A percentile compares a stretch with the other conserved stretches of the same genome.
phyloP scores from a whole-genome alignment of 2,797 vertebrate species.

The Peromyscus attwateri region DNA sequence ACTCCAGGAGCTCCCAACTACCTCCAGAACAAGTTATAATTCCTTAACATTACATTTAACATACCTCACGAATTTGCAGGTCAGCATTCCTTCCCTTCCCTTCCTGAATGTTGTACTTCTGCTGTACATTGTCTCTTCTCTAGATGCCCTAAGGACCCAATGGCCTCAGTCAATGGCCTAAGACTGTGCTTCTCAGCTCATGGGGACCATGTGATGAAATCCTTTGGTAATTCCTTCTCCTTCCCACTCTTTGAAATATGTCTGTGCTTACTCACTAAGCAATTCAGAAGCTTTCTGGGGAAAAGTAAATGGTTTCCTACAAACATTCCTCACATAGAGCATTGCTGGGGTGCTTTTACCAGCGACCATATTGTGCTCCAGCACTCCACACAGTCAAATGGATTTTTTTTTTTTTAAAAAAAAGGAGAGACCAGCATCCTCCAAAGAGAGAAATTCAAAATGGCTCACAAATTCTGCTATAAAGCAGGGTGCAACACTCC shows the following conservation, averaged over 20 bases:
- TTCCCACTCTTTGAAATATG: background rate
- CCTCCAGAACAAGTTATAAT: background rate
- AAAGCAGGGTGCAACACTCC: background rate
- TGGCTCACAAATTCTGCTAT: background rate
- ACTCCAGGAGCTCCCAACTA: background rate
- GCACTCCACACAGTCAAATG: background rate
- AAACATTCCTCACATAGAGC: background rate
- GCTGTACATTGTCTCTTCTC: background rate
- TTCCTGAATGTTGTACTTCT: rapidly evolving
- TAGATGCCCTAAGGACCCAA: background rate
- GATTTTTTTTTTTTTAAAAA: background rate
- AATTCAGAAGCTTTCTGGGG: background rate
- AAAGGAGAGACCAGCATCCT: background rate
- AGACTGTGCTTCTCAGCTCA: background rate
- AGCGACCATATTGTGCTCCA: background rate
- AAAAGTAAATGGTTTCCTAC: background rate
- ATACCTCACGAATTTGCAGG: background rate
- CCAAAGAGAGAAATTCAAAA: background rate
- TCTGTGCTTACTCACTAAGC: background rate
- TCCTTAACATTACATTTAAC: background rate
- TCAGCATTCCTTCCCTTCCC: too few relatives aligned
- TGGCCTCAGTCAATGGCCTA: background rate
- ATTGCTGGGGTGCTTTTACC: background rate
- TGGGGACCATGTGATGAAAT: background rate
- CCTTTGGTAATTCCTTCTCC: background rate